Conservation (phyloP, 2,113 vertebrate species). For the Dipodomys merriami region DNA sequence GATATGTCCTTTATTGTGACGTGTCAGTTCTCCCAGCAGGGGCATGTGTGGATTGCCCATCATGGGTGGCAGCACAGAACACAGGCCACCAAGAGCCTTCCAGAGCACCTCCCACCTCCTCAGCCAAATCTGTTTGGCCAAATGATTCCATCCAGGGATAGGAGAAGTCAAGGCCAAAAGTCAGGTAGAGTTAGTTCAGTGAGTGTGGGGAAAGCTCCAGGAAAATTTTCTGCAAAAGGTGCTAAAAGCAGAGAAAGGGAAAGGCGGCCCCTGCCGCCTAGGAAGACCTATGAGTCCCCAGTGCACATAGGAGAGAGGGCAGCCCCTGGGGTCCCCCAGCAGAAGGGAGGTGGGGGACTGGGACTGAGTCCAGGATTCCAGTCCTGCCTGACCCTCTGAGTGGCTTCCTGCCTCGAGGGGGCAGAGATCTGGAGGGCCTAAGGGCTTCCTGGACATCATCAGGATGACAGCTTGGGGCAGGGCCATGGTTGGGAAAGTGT, state of each 20-base stretch:
- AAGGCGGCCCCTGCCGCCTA: neutral
- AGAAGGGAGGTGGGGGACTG: neutral
- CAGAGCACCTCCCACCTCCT: neutral
- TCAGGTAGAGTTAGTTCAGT: constrained; percentile 14
- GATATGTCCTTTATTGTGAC: constrained; percentile 64
- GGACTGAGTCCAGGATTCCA: neutral
- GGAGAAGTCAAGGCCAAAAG: neutral
- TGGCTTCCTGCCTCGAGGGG: neutral
- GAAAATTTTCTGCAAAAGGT: neutral
- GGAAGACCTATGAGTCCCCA: neutral
- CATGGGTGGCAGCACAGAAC: neutral
- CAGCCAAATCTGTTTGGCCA: neutral
- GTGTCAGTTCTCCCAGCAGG: neutral
- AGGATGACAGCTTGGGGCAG: no score
- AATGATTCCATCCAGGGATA: neutral
- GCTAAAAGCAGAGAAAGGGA: neutral
- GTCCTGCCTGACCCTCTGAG: neutral
- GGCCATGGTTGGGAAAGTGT: no score
- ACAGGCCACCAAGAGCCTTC: neutral
- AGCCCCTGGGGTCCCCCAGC: neutral
- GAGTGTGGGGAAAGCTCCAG: neutral
- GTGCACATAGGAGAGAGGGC: neutral
- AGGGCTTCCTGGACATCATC: neutral
- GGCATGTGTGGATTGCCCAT: neutral
- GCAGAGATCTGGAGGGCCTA: neutral